Base-by-base conservation (phyloP, 1,140 invertebrate genomes). In the Elymnias hypermnestra region DNA sequence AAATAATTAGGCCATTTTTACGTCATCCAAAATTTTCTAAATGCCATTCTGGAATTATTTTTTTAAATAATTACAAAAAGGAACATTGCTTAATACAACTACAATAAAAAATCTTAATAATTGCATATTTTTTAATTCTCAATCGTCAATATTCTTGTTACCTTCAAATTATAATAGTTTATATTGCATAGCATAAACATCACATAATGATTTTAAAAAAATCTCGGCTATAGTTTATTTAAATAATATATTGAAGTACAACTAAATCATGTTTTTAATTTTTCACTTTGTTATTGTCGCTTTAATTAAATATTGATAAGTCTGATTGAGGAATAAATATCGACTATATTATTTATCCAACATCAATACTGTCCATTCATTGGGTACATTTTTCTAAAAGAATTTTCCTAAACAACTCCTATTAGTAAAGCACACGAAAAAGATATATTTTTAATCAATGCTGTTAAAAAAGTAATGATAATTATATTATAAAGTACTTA, bases 281-380 rank as follows among this genome's bases (percentile, higher is more conserved):
- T 19, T 31, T 28, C 31, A 42, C 12, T 29, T 13, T 42, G 15
- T 26, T n/a, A n/a, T n/a, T n/a, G n/a, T n/a, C 42, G 36, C 42
- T 42, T 26, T 36, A 45, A 31, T 22, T 22, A 45, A 36, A 35
- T 36, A 37, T 17, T 18, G 25, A 31, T 18, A 42, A 41, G 25
- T 41, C 21, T 43, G 40, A 49, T 17, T 41, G 21, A 28, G 6
- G 26, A 29, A 29, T 29, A 50, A 38, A 50, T 29, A 50, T 37
- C 43, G 47, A 18, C 28, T 50, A 50, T 26, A 50, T 43, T 38
- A 54, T 64, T 53, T 57, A 64, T 56, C 53, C 52, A 58, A 63
- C 54, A 58, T 50, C 54, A 55, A 57, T 53, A 53, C 55, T 70
- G 64, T 54, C 53, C 56, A 63, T 58, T 65, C 51, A 67, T 57